Conservation (phyloP, 2,113 vertebrate species). For the Nannospalax galili region DNA sequence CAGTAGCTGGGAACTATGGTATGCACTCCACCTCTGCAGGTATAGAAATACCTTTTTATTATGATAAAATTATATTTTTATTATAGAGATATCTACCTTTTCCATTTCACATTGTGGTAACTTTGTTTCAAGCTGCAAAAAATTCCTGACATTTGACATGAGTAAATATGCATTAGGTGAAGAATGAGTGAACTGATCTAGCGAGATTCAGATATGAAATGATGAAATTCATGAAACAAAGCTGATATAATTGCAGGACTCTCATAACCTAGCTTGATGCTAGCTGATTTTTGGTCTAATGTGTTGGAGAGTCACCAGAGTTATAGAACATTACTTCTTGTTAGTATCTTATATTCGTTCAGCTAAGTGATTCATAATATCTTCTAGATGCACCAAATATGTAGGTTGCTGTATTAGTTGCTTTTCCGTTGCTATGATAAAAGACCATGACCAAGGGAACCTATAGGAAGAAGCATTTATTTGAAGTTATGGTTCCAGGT, state of each 20-base stretch:
- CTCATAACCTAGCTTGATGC: not conserved
- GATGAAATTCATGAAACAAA: conserved; percentile 20
- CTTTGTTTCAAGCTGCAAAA: not conserved
- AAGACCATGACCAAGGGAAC: too few species aligned
- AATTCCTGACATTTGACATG: not conserved
- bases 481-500: too few species aligned
- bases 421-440: too few species aligned
- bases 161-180: not conserved
- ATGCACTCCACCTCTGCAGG: not conserved
- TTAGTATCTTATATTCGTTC: not conserved
- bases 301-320: not conserved
- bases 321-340: not conserved
- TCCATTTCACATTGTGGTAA: not conserved
- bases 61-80: too few species aligned
- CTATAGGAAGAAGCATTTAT: too few species aligned
- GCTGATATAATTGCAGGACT: too few species aligned
- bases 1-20: not conserved
- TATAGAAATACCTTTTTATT: too few species aligned
- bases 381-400: not conserved
- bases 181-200: not conserved
- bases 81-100: not conserved
- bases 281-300: not conserved
- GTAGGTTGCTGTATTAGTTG: not conserved
- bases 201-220: not conserved
- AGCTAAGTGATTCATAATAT: not conserved